Evolutionary conservation across 2,113 vertebrate species (phyloP), one percentile per base, ranked within the genome.

Genomic region (Brachyhypopomus occidentalis): DNA sequence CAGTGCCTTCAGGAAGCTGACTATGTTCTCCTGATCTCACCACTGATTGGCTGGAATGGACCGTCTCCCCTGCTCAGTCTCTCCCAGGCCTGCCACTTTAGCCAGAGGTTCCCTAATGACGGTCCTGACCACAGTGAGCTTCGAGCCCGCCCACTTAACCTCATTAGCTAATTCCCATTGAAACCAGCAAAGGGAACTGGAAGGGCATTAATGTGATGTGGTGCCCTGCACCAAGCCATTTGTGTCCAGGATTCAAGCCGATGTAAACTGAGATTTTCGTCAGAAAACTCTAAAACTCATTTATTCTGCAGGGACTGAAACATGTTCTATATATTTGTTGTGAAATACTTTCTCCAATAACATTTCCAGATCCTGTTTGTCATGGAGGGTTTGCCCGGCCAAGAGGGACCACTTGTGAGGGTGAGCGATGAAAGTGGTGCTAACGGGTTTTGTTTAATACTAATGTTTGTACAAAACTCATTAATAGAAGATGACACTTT

Each of bases 301-400:
- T 20, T 58, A 58, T 59, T 52, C 12, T 52, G 45, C 3, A 52
- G 45, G 45, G 8, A 8, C 12, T 52, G 11, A 52, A 52, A 14
- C 9, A 0, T 52, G 12, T 52, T 45, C 9, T 45, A 45, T 45
- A 11, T 45, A 45, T 11, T 45, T 6, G 45, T 52, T 1, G 12
- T 52, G 12, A 52, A 52, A 0, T 52, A 12, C 12, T 14, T 14
- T 14, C 45, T 14, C 12, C 2, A 52, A 52, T 52, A 12, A 36
- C n/a, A 30, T 75, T 72, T 45, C 12, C 84, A 95, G 94, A 94
- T 79, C 60, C 89, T 27, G 85, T 90, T 75, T 95, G 94, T 82
- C 90, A 91, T 27, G 89, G 90, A 90, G 94, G 94, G 81, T 93
- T 91, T 85, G 91, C 94, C 59, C 92, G 92, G 87, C 89, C 93